Evolutionary conservation across 2,888 invertebrate species (phyloP).

Genomic region (Germaria angustata): DNA sequence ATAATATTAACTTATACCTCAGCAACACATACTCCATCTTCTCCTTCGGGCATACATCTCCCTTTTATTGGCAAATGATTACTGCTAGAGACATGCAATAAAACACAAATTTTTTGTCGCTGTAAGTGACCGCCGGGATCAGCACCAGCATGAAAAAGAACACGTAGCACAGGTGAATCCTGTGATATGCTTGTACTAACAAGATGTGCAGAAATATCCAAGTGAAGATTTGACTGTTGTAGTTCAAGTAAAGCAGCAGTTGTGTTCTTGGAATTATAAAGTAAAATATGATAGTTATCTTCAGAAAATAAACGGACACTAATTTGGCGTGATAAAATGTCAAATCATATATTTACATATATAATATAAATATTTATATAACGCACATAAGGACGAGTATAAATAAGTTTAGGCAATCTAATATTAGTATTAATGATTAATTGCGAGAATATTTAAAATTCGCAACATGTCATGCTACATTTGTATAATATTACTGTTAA

Average conservation of each 20-base stretch:
- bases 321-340: no score
- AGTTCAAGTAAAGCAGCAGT: constrained; percentile 83
- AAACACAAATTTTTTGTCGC: constrained; percentile 89
- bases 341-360: no score
- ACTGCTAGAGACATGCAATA: constrained; percentile 86
- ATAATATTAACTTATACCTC: constrained; percentile 80
- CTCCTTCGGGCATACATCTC: constrained; percentile 95
- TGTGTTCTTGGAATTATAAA: constrained; percentile 71
- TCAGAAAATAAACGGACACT: no score
- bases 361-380: no score
- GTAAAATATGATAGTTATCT: neutral
- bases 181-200: constrained; percentile 92
- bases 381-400: neutral
- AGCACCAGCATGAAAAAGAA: constrained; percentile 94
- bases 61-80: constrained; percentile 86
- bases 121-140: constrained; percentile 90
- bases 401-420: no score
- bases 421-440: no score
- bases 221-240: constrained; percentile 85
- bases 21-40: constrained; percentile 95
- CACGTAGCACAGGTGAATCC: constrained; percentile 94
- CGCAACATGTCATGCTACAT: no score
- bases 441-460: no score
- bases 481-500: no score
- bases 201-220: constrained; percentile 96